Percentiles rank a stretch among this genome's conserved stretches.
Evolutionary conservation across 2,113 vertebrate species (phyloP).

Genomic region (Chlamydotis undulata): DNA sequence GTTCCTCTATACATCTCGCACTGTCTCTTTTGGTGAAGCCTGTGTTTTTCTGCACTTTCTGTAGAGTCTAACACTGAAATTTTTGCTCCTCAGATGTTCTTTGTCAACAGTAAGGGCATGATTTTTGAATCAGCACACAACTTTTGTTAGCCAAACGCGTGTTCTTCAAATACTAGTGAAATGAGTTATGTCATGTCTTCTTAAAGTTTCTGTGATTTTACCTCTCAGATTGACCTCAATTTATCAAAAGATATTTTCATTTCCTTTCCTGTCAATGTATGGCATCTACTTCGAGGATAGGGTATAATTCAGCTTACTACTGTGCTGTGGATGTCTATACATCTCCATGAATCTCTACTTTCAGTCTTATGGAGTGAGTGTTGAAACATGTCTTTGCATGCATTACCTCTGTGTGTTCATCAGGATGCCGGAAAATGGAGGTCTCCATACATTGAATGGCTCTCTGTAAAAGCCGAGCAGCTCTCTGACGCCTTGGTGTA

Average conservation of each 20-base stretch:
- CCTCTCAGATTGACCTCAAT: not conserved
- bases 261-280: not conserved
- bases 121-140: not conserved
- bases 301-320: not conserved
- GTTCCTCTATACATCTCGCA: not conserved
- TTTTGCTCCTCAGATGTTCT: not conserved
- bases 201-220: not conserved
- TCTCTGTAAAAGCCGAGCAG: not conserved
- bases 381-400: not conserved
- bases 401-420: not conserved
- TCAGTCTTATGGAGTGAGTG: not conserved
- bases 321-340: not conserved
- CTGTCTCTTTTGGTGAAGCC: not conserved
- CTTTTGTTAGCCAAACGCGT: not conserved
- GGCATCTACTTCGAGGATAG: not conserved
- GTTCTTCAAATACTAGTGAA: not conserved
- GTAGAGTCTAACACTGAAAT: not conserved
- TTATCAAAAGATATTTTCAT: not conserved
- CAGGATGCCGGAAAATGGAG: not conserved
- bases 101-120: not conserved
- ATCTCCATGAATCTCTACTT: not conserved
- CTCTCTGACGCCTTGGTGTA: not conserved
- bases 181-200: not conserved
- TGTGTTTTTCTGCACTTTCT: not conserved
- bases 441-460: not conserved